A percentile compares a stretch with the other conserved stretches of the same genome.
These are phyloP conservation scores for Tetramorium alpestre DNA, from an alignment of 1,140 invertebrate genomes.

Conservation along the genomic window DNA sequence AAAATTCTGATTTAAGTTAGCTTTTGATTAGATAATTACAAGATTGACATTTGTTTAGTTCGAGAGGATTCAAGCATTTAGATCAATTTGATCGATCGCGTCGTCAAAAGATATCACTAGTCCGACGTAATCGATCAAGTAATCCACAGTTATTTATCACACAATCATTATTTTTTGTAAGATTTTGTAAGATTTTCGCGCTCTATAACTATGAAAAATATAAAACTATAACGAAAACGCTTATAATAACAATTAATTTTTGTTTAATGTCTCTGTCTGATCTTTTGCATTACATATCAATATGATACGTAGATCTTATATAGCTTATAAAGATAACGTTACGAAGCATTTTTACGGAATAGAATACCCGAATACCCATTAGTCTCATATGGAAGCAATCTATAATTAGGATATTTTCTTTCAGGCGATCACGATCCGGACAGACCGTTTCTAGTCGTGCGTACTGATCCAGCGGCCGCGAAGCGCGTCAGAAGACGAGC, in stretches of 20 bases:
- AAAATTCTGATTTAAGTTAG: not conserved
- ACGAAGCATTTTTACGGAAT: no score
- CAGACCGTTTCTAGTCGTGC: conserved; percentile 94
- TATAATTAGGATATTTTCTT: conserved; percentile 16
- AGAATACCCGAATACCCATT: no score
- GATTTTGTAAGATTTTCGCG: no score
- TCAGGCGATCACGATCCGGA: conserved; percentile 86
- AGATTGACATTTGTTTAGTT: not conserved
- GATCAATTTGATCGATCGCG: not conserved
- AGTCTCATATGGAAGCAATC: not conserved
- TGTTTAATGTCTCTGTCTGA: no score
- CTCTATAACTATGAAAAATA: no score
- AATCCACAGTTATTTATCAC: not conserved
- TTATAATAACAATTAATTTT: no score
- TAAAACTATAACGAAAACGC: no score
- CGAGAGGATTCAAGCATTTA: not conserved
- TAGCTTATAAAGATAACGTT: no score
- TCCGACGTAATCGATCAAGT: not conserved
- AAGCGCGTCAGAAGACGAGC: conserved; percentile 91
- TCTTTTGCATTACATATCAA: no score
- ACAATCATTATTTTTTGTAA: not conserved
- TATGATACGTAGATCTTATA: no score
- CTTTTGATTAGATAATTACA: not conserved
- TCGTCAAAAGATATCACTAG: not conserved
- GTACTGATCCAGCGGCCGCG: conserved; percentile 89